Percentiles rank a stretch among this genome's conserved stretches.
Conservation (phyloP, 2,888 invertebrate species). For the Acleris cristana region DNA sequence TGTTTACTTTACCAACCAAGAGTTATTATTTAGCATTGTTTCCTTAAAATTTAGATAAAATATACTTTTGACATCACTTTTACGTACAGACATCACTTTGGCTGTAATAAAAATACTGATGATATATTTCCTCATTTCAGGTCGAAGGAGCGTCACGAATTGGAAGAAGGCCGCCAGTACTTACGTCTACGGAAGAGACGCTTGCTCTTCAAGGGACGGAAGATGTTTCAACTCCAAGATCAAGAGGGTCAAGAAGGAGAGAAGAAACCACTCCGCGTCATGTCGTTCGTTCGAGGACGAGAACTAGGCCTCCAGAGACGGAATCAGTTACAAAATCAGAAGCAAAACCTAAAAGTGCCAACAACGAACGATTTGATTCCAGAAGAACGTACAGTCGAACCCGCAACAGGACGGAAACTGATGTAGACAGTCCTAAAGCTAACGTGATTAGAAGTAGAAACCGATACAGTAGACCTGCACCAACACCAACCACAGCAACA, state of each 20-base stretch:
- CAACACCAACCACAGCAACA: conserved; percentile 44
- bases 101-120: not conserved
- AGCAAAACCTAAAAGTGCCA: conserved; percentile 50
- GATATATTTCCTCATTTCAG: conserved; percentile 54
- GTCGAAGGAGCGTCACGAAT: conserved; percentile 62
- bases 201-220: conserved; percentile 50
- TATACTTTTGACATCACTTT: too few species aligned
- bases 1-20: too few species aligned
- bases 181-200: conserved; percentile 53
- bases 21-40: not conserved
- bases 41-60: not conserved
- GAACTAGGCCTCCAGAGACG: conserved; percentile 53
- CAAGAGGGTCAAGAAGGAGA: conserved; percentile 61
- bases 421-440: conserved; percentile 57
- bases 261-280: conserved; percentile 59
- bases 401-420: conserved; percentile 57
- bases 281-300: conserved; percentile 56
- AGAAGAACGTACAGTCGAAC: conserved; percentile 67
- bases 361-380: conserved; percentile 70
- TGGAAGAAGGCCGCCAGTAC: conserved; percentile 61
- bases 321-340: conserved; percentile 49
- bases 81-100: not conserved
- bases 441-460: conserved; percentile 55
- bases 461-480: conserved; percentile 47
- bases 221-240: conserved; percentile 61